Percentiles rank a stretch among this genome's conserved stretches.
Evolutionary conservation across 1,140 invertebrate genomes (phyloP).

Genomic region (Triops longicaudatus): DNA sequence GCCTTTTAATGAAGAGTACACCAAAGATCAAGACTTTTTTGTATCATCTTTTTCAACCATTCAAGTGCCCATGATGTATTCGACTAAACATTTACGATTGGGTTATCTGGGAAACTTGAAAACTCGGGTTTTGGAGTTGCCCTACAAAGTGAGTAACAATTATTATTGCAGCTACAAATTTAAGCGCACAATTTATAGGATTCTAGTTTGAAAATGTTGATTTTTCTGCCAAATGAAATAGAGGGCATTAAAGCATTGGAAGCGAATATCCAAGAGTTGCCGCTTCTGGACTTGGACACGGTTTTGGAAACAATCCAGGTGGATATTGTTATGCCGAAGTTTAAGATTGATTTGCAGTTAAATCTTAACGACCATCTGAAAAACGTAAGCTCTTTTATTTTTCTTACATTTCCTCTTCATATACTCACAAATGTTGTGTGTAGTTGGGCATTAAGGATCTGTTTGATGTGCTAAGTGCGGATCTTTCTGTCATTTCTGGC

Average conservation of each 20-base stretch:
- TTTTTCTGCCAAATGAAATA: conserved; percentile 55
- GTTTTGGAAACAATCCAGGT: conserved; percentile 42
- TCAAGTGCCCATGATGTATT: conserved; percentile 57
- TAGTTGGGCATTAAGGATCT: conserved; percentile 58
- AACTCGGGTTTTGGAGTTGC: conserved; percentile 57
- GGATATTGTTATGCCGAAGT: conserved; percentile 61
- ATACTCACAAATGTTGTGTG: conserved; percentile 35
- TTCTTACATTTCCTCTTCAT: not conserved
- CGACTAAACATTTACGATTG: conserved; percentile 47
- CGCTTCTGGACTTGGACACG: conserved; percentile 36
- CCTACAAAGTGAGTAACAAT: conserved; percentile 48
- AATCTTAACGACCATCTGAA: conserved; percentile 52
- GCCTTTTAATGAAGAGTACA: conserved; percentile 51
- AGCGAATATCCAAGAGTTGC: conserved; percentile 42
- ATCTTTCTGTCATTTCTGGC: conserved; percentile 53
- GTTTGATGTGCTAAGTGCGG: conserved; percentile 49
- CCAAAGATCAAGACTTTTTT: conserved; percentile 49
- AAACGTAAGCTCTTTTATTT: conserved; percentile 43
- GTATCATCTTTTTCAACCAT: conserved; percentile 39
- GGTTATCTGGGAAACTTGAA: conserved; percentile 47
- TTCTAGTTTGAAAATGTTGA: conserved; percentile 58
- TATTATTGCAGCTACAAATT: not conserved
- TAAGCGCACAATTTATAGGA: conserved; percentile 47
- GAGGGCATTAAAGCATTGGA: conserved; percentile 51
- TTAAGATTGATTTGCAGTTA: conserved; percentile 60